Conservation (phyloP, 92 coral and sea anemone species). For the Diadumene lineata region DNA sequence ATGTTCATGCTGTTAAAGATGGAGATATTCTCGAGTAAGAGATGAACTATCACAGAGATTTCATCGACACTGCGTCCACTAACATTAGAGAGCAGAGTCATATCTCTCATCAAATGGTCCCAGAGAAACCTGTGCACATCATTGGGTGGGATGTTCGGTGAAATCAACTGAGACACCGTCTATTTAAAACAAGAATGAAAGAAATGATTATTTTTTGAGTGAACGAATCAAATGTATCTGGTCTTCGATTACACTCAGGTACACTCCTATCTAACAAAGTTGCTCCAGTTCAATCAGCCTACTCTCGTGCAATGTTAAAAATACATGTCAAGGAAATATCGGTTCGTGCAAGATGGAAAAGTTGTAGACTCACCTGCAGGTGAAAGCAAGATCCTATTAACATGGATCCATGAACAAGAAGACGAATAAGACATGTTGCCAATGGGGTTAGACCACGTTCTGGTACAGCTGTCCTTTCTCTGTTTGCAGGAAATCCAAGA, state of each 20-base stretch:
- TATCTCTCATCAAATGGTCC: constrained; percentile 61
- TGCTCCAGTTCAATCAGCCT: too few relatives aligned
- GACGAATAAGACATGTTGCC: constrained; percentile 50
- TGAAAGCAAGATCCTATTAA: constrained; percentile 39
- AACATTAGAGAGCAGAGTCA: constrained; percentile 60
- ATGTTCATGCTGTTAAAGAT: neutral
- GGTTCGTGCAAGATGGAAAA: too few relatives aligned
- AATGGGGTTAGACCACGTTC: constrained; percentile 62
- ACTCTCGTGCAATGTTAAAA: too few relatives aligned
- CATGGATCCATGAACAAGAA: constrained; percentile 64
- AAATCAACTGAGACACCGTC: constrained; percentile 42
- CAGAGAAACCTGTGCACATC: constrained; percentile 46
- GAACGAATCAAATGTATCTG: too few relatives aligned
- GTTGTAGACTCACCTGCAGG: constrained; percentile 36
- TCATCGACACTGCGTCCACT: constrained; percentile 72
- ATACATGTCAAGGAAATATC: too few relatives aligned
- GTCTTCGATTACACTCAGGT: too few relatives aligned
- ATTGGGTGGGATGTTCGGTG: constrained; percentile 37
- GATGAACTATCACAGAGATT: constrained; percentile 56
- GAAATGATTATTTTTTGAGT: too few relatives aligned
- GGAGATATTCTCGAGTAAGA: constrained; percentile 3
- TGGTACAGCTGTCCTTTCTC: constrained; percentile 22
- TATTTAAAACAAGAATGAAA: constrained; percentile 3
- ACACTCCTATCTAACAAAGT: too few relatives aligned
- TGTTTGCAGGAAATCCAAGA: constrained; percentile 48